These are phyloP conservation scores for Rhodophaea formosa DNA, from an alignment of 2,888 invertebrate genomes.

Conservation along the genomic window DNA sequence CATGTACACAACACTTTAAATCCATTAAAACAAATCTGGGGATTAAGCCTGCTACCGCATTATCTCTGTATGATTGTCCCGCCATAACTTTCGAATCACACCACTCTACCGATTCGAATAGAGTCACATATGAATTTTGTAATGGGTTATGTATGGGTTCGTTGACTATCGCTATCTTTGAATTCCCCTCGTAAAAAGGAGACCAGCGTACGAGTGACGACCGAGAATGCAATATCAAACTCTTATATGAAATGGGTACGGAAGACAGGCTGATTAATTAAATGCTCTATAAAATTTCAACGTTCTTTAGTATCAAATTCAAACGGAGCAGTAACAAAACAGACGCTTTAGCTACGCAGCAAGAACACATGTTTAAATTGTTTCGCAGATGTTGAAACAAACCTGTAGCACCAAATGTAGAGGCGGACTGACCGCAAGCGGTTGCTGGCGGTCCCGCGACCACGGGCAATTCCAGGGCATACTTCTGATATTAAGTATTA, in stretches of 20 bases:
- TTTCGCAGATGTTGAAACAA: constrained; percentile 35
- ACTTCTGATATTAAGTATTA: constrained; percentile 32
- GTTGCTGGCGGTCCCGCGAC: constrained; percentile 64
- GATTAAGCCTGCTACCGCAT: constrained; percentile 56
- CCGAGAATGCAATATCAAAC: background rate
- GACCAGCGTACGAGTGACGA: constrained; percentile 20
- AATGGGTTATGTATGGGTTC: constrained; percentile 58
- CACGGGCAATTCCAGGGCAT: constrained; percentile 77
- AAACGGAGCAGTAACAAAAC: background rate
- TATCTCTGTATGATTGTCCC: constrained; percentile 52
- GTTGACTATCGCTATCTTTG: constrained; percentile 47
- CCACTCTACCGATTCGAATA: constrained; percentile 24
- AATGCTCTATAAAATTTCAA: background rate
- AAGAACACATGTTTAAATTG: background rate
- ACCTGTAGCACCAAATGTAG: constrained; percentile 62
- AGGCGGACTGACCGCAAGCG: constrained; percentile 58
- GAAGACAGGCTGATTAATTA: background rate
- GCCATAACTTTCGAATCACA: constrained; percentile 52
- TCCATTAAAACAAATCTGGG: constrained; percentile 68
- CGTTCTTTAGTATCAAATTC: background rate
- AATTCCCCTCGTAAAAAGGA: constrained; percentile 39
- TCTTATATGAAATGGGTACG: background rate
- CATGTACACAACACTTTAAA: constrained; percentile 61
- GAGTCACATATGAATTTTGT: constrained; percentile 47
- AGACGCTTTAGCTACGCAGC: background rate